Conservation (phyloP, 2,797 vertebrate species). For the Psittacula derbiana region DNA sequence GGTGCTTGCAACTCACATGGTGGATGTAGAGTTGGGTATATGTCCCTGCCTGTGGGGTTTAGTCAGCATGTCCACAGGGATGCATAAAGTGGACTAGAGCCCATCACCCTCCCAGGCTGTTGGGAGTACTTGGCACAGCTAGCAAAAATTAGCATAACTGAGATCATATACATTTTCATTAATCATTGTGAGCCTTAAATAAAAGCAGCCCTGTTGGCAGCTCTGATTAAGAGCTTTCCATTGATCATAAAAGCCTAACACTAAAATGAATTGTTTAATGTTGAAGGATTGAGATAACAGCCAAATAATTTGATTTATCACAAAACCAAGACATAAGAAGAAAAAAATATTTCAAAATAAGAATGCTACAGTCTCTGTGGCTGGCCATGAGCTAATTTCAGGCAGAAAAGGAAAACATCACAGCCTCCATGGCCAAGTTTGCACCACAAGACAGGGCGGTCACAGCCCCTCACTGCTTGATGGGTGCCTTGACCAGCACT, state of each 20-base stretch:
- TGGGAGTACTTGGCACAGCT: background rate
- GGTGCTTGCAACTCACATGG: background rate
- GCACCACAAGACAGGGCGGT: background rate
- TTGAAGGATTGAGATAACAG: constrained; percentile 48
- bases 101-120: accelerated
- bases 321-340: constrained; percentile 22
- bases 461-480: background rate
- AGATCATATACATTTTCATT: constrained; percentile 51
- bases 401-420: background rate
- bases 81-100: background rate
- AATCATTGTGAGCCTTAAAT: constrained; percentile 5
- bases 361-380: background rate
- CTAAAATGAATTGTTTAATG: constrained; percentile 59
- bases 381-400: background rate
- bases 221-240: constrained; percentile 55
- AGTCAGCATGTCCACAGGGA: background rate
- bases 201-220: constrained; percentile 53
- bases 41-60: background rate
- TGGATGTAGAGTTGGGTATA: background rate
- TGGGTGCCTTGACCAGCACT: background rate
- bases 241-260: constrained; percentile 33
- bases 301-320: constrained; percentile 52
- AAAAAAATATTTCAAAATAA: constrained; percentile 45
- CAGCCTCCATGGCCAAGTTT: background rate
- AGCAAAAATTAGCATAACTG: constrained; percentile 41